Evolutionary conservation across 2,888 invertebrate genomes (phyloP).

Genomic region (Mechanitis messenoides): DNA sequence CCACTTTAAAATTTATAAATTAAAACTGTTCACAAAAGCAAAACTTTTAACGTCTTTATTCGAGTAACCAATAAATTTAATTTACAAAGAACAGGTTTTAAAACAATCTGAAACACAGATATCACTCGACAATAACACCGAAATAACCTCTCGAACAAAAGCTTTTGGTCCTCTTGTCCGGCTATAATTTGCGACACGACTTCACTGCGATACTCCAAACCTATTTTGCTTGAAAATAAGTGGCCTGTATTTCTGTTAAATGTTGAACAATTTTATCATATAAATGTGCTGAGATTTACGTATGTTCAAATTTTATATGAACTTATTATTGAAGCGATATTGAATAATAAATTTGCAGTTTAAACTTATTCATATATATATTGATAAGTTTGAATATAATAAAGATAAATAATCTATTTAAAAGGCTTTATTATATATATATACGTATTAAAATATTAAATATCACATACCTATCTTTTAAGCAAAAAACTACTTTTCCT

Average conservation of each 20-base stretch:
- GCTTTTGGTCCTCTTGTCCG: conserved; percentile 35
- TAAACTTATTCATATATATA: not conserved
- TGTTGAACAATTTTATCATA: not conserved
- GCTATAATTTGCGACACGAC: conserved; percentile 48
- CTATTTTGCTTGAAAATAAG: conserved; percentile 32
- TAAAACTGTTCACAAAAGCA: too few species aligned
- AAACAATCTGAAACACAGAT: conserved; percentile 39
- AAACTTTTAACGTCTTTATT: not conserved
- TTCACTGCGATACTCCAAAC: conserved; percentile 35
- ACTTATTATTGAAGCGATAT: not conserved
- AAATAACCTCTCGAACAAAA: conserved; percentile 36
- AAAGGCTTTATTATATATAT: too few species aligned
- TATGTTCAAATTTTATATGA: not conserved
- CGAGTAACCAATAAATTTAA: not conserved
- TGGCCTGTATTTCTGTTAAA: conserved; percentile 11
- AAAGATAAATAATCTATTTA: too few species aligned
- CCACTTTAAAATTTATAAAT: too few species aligned
- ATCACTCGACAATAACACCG: conserved; percentile 44
- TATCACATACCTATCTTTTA: too few species aligned
- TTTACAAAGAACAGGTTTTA: conserved; percentile 31
- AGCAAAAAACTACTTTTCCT: too few species aligned
- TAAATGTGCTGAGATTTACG: not conserved
- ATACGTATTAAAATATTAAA: too few species aligned
- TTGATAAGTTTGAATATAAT: not conserved
- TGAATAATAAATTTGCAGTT: not conserved